A percentile compares a stretch with the other conserved stretches of the same genome.
Conservation (phyloP, 2,797 vertebrate species). For the Eulemur coronatus region DNA sequence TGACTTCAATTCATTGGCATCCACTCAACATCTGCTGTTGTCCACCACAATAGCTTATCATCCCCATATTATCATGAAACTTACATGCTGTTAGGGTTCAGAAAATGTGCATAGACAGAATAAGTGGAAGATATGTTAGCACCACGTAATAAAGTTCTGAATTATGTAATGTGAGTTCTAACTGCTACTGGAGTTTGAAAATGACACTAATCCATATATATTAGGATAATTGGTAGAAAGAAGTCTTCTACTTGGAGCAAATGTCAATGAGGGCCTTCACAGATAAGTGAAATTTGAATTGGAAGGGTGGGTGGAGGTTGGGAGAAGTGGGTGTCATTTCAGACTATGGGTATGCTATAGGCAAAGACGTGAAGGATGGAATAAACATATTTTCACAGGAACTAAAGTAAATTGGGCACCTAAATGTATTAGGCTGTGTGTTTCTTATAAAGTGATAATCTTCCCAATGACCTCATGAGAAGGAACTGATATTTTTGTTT, state of each 20-base stretch:
- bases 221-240: background rate
- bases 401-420: background rate
- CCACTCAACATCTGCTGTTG: background rate
- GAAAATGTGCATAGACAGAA: background rate
- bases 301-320: background rate
- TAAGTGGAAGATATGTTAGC: background rate
- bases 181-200: background rate
- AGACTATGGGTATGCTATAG: background rate
- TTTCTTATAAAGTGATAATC: background rate
- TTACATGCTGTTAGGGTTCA: background rate
- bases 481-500: background rate
- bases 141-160: background rate
- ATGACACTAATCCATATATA: background rate
- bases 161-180: conserved; percentile 3
- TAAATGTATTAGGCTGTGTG: background rate
- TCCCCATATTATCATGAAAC: background rate
- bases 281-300: conserved; percentile 13
- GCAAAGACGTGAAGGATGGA: background rate
- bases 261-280: background rate
- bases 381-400: background rate
- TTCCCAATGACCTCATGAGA: background rate
- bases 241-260: background rate
- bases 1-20: background rate
- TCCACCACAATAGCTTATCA: background rate
- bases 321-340: background rate